phyloP scores from a whole-genome alignment of 1,140 invertebrate genomes.

The Drosophila melanogaster region Release_6_plus_ISO1_MT NC_004354.4:6265501-6266000 shows the following conservation, averaged over 20 bases:
- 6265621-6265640: slow-evolving; percentile 1
- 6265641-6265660: no score
- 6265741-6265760: slow-evolving; percentile 9
- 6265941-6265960: slow-evolving; percentile 26
- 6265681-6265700: slow-evolving; percentile 1
- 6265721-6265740: not conserved
- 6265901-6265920: not conserved
- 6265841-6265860: not conserved
- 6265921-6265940: slow-evolving; percentile 55
- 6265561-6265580: not conserved
- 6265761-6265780: slow-evolving; percentile 24
- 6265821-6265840: slow-evolving; percentile 66
- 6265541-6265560: not conserved
- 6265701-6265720: not conserved
- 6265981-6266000: slow-evolving; percentile 72
- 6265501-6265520: not conserved
- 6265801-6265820: slow-evolving; percentile 37
- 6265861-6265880: slow-evolving; percentile 11
- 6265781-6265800: slow-evolving; percentile 9
- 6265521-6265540: no score
- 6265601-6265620: not conserved
- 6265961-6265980: slow-evolving; percentile 36
- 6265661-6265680: slow-evolving; percentile 16
- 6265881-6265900: slow-evolving; percentile 63
- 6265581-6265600: not conserved